Evolutionary conservation across 1,140 invertebrate species (phyloP), one percentile per base, ranked within the genome.

Genomic region (Drosophila sturtevanti): DNA sequence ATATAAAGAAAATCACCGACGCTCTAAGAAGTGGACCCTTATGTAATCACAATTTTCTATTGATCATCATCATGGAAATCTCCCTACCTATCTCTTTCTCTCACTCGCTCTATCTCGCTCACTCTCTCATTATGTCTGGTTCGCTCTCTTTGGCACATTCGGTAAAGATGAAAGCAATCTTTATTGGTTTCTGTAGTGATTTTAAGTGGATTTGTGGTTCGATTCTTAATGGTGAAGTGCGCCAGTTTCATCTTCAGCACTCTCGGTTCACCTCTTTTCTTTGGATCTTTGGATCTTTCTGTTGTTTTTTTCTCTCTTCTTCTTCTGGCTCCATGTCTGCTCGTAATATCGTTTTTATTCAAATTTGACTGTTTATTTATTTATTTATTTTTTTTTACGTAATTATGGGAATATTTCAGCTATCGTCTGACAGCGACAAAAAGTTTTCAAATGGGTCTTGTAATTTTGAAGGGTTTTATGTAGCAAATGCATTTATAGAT

Each of bases 121-220:
- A 22, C 18, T 61, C 52, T 16, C 22, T 31, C 34, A 1, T 10
- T 48, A 14, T 2, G 12, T 67, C 37, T 55, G 24, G 4, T 51
- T 38, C 31, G 11, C 52, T 64, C 37, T 60, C 72, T 27, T 44
- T 69, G 65, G 41, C 79, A 63, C 72, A 44, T 68, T 73, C 84
- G 84, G 84, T 72, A 72, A 66, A 89, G 85, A 89, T 89, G 67
- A 89, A 89, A 89, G 84, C 70, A 71, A 74, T 89, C 72, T 89
- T 89, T 89, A 89, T 89, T 80, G 84, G 79, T 84, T 87, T 87
- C 77, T 84, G 84, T 89, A 89, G 84, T 89, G 84, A 89, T 89
- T 89, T 89, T 89, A 89, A 89, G 84, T 89, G 84, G 84, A 89
- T 89, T 89, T 89, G 85, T 89, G 80, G 84, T 84, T 89, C 84